Evolutionary conservation across 2,888 invertebrate genomes (phyloP), one percentile per base, ranked within the genome.

Genomic region (Phalera bucephala): DNA sequence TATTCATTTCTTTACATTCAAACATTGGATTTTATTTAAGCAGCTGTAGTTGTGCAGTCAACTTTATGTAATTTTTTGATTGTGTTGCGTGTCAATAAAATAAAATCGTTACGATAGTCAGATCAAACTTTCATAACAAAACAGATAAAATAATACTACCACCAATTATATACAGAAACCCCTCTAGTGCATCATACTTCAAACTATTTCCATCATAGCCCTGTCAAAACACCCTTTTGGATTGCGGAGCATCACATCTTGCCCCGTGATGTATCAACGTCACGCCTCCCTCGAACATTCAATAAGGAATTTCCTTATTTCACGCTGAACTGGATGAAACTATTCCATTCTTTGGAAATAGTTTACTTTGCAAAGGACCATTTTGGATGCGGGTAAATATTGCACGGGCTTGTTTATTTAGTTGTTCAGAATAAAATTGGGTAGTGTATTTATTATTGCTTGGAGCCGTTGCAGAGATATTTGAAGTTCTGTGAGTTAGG

Each of bases 261-360:
- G 12, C 44, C 45, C 41, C 35, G 36, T 47, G 29, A 61, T 61
- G 58, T 48, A 49, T 61, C 62, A 61, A 64, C 42, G 62, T 64
- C 62, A 42, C 32, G 8, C 10, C 2, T 8, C n/a, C n/a, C 34
- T 36, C 32, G n/a, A 39, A 49, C 44, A 48, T 55, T 61, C 47
- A 58, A 36, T 43, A 52, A 61, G 49, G 61, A 58, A 64, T 62
- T 58, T 58, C 52, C 63, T 55, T 46, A 62, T 62, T 62, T 62
- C 52, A 62, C 62, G 65, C 41, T 51, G 28, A 52, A 57, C 59
- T 61, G 45, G 9, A 5, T 15, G n/a, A 10, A 2, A 15, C 7
- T 17, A 45, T 44, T 44, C 52, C 36, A 51, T 59, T 63, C 49
- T 55, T 55, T 46, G 29, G 51, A 50, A 25, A 35, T 37, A 59